A percentile compares a stretch with the other conserved stretches of the same genome.
These are phyloP conservation scores for Rhyacichthys aspro DNA, from an alignment of 2,797 vertebrate species.

Conservation along the genomic window DNA sequence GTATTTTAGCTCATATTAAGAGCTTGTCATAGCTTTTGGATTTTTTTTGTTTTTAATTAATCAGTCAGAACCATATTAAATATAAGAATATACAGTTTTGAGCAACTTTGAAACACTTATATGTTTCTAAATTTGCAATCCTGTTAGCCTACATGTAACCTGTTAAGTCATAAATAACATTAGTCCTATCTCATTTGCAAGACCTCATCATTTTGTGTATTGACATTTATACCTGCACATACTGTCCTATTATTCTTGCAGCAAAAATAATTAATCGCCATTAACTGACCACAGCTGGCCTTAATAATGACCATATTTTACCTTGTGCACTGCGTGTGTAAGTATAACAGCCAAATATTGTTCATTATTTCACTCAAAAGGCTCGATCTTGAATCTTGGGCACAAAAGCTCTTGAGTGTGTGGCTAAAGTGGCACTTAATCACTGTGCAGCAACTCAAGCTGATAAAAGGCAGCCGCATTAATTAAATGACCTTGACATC, in stretches of 20 bases:
- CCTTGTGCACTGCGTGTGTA: not conserved
- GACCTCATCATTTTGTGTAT: too few relatives aligned
- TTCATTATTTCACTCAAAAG: slow-evolving; percentile 38
- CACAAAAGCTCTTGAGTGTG: slow-evolving; percentile 74
- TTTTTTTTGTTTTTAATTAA: too few relatives aligned
- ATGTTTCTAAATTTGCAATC: too few relatives aligned
- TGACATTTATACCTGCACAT: too few relatives aligned
- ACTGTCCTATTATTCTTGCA: not conserved
- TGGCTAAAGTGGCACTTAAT: slow-evolving; percentile 67
- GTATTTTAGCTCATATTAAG: too few relatives aligned
- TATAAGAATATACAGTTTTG: too few relatives aligned
- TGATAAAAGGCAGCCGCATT: slow-evolving; percentile 69
- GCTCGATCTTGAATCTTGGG: slow-evolving; percentile 45
- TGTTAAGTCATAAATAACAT: too few relatives aligned
- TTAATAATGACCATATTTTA: not conserved
- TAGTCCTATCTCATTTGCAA: too few relatives aligned
- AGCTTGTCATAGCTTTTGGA: too few relatives aligned
- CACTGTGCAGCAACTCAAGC: slow-evolving; percentile 56
- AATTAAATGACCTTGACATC: slow-evolving; percentile 76
- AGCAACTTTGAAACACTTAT: too few relatives aligned
- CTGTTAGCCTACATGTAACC: too few relatives aligned
- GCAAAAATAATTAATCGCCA: slow-evolving; percentile 11
- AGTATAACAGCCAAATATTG: slow-evolving; percentile 10
- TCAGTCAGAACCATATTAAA: too few relatives aligned
- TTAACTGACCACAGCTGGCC: slow-evolving; percentile 12